Conservation (phyloP, 2,113 vertebrate genomes). For the Cyanoramphus novaezelandiae region DNA sequence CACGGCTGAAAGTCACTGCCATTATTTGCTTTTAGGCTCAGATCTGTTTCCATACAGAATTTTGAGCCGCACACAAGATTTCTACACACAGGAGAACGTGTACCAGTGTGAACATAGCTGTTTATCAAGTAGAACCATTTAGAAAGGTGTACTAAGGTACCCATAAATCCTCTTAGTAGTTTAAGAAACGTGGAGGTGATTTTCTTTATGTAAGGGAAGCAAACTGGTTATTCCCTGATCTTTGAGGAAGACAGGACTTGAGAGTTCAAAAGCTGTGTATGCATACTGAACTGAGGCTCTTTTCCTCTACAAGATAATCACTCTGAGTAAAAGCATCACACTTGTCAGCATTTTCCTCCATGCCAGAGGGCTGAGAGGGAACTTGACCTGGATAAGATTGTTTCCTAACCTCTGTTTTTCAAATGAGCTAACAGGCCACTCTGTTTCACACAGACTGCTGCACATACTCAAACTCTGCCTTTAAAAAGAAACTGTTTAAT, state of each 20-base stretch:
- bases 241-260: neutral
- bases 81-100: accelerated
- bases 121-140: neutral
- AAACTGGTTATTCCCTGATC: neutral
- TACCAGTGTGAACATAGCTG: neutral
- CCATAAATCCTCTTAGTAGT: neutral
- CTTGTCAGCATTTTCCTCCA: neutral
- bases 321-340: neutral
- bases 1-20: neutral
- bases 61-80: neutral
- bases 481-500: neutral
- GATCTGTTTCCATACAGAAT: neutral
- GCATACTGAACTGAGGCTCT: neutral
- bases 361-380: neutral
- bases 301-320: neutral
- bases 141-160: neutral
- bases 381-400: neutral
- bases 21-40: neutral
- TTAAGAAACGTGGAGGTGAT: neutral
- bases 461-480: neutral
- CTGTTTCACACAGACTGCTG: neutral
- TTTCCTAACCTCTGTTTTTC: neutral
- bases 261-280: neutral
- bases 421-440: neutral
- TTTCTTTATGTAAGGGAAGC: neutral